Base-by-base conservation (phyloP, 2,797 vertebrate species). In the Benthosema pterotum region DNA sequence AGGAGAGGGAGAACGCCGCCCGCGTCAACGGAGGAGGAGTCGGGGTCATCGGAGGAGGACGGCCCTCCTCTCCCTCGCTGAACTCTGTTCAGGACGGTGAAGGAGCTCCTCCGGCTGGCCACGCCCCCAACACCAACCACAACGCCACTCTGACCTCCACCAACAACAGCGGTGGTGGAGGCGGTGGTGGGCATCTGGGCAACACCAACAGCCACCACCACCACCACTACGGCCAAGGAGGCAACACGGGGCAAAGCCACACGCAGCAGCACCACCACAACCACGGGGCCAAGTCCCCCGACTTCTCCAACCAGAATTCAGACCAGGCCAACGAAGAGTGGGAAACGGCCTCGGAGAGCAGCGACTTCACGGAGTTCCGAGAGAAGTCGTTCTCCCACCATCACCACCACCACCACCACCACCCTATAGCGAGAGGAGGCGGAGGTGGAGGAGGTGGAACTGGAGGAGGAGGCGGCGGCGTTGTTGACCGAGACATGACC, bases 291-390 rank as follows among this genome's bases (percentile, higher is more conserved):
- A 97, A 96, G 71, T 98, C 96, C 69, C 96, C 96, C 0, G 96
- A 98, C 59, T 92, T 96, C 70, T 95, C 95, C 57, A 97, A 97
- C 81, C 96, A 97, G 87, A 98, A 96, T 92, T 97, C 96, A 0
- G 96, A 97, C 83, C 96, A 98, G 88, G 96, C 96, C 61, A 98
- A 98, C 0, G 96, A 98, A 84, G 96, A 97, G 67, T 97, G 96
- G 96, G 96, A 98, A 83, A 98, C 96, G 0, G 96, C 96, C 0
- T 97, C 96, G 0, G 96, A 98, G 88, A 98, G 96, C 89, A 97
- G 96, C 5, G 96, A 98, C 91, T 97, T 98, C 86, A 94, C 94
- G 0, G 96, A 97, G 85, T 95, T 95, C 78, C 84, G 94, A 59
- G 95, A 96, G 65, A 91, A 93, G 80, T 46, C 91, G 0, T 94